These are phyloP conservation scores for Polypterus bichir DNA, from an alignment of 2,113 vertebrate species.

Conservation along the genomic window DNA sequence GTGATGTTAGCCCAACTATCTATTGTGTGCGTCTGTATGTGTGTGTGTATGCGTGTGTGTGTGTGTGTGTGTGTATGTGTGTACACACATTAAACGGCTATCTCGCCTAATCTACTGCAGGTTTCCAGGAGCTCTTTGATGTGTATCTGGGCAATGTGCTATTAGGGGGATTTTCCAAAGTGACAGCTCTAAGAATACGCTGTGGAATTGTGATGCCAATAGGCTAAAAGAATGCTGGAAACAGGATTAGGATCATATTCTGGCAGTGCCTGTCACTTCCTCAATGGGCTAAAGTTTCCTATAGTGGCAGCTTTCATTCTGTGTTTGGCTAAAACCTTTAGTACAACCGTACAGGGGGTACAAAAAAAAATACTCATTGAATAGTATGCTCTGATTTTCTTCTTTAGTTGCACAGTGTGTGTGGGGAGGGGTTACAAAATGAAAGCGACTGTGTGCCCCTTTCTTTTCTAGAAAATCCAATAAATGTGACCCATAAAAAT, in stretches of 20 bases:
- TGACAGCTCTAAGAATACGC: constrained; percentile 71
- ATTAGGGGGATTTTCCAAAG: constrained; percentile 72
- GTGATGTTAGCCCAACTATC: constrained; percentile 7
- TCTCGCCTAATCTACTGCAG: constrained; percentile 43
- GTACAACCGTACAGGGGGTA: constrained; percentile 45
- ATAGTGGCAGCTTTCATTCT: constrained; percentile 63
- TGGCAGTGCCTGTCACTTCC: constrained; percentile 69
- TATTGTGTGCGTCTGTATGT: constrained; percentile 29
- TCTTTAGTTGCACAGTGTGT: constrained; percentile 29
- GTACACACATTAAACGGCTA: constrained; percentile 27
- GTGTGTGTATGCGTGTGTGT: constrained; percentile 20
- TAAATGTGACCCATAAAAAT: constrained; percentile 3
- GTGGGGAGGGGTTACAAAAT: constrained; percentile 34
- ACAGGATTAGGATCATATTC: constrained; percentile 93
- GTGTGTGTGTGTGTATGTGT: constrained; percentile 20
- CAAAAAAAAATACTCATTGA: constrained; percentile 37
- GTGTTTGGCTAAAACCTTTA: constrained; percentile 56
- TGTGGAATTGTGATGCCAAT: constrained; percentile 55
- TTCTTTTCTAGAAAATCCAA: constrained; percentile 2
- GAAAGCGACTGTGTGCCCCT: constrained; percentile 19
- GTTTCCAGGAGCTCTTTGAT: constrained; percentile 72
- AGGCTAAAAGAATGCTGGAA: constrained; percentile 71
- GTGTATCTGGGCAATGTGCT: constrained; percentile 67
- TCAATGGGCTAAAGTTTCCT: constrained; percentile 70
- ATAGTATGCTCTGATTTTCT: constrained; percentile 51